phyloP scores from a whole-genome alignment of 2,113 vertebrate genomes.

The Pteronura brasiliensis region DNA sequence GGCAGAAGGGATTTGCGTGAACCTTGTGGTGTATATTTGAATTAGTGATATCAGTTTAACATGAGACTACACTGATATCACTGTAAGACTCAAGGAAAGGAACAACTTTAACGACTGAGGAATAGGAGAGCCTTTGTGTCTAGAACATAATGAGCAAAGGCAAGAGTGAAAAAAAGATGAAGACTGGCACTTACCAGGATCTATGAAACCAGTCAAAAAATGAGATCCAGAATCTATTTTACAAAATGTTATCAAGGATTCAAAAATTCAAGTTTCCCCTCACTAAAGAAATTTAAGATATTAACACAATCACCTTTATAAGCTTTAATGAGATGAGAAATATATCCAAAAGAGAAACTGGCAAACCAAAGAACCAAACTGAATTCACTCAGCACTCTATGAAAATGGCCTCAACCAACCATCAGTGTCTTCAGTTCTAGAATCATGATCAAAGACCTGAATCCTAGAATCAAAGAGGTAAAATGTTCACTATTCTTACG shows the following conservation, averaged over 20 bases:
- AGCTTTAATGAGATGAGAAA: not conserved
- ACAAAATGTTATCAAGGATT: not conserved
- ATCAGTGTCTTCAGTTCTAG: not conserved
- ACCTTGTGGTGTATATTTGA: rapidly evolving
- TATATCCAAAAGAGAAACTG: constrained; percentile 12
- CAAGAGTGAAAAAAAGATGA: not conserved
- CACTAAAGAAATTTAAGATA: not conserved
- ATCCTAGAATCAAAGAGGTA: constrained; percentile 1
- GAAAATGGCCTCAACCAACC: not conserved
- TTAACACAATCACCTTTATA: not conserved
- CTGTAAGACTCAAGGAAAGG: not conserved
- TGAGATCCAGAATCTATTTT: not conserved
- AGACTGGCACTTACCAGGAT: not conserved
- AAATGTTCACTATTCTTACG: not conserved
- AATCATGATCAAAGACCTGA: not conserved
- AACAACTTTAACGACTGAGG: not conserved
- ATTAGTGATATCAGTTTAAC: not conserved
- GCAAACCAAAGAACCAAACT: not conserved
- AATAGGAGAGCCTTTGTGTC: not conserved
- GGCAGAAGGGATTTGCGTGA: not conserved
- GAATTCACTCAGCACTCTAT: not conserved
- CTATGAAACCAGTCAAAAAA: not conserved
- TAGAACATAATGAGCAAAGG: not conserved
- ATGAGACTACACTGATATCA: not conserved
- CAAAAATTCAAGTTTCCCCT: not conserved